Evolutionary conservation across 2,888 invertebrate species (phyloP), one percentile per base, ranked within the genome.

Genomic region (Netelia fuscicornis): DNA sequence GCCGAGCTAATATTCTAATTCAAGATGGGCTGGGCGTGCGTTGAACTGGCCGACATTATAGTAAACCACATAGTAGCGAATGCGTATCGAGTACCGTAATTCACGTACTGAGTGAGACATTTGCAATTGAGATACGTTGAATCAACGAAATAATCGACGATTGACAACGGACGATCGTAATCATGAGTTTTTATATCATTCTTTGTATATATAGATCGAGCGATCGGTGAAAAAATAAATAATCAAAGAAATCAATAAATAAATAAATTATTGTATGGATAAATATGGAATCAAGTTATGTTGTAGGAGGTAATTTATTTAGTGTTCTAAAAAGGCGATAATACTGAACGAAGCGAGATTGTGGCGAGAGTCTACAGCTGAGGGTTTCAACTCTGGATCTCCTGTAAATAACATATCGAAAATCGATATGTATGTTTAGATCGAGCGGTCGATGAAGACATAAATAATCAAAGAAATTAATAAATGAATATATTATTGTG

Each of bases 1-100:
- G 89, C 87, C 88, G 89, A 89, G 90, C 88, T 89, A 90, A 91
- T 91, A 92, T 91, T 91, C 91, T 91, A 91, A 90, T 90, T 88
- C 87, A 90, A 88, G 88, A 88, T 90, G 89, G 91, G 92, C 89
- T 91, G 88, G 90, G 91, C 90, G 91, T 91, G 89, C 90, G 88
- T 91, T 91, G 91, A 91, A 92, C 92, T 88, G 87, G 74, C 75
- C 85, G 82, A 82, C 82, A 82, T 82, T 72, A 72, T 48, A 79
- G 67, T 65, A 67, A 70, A 80, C 68, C 75, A 81, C 60, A 77
- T 60, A 60, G 76, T 68, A 58, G 77, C 42, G 54, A 75, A 25
- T 56, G 78, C 71, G 42, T 65, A 82, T 82, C 42, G 81, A 75
- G 82, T 85, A 82, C 85, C 85, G 85, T 82, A 85, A 85, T 85